A percentile compares a stretch with the other conserved stretches of the same genome.
phyloP scores from a whole-genome alignment of 2,888 invertebrate genomes.

The Chironomus riparius region DNA sequence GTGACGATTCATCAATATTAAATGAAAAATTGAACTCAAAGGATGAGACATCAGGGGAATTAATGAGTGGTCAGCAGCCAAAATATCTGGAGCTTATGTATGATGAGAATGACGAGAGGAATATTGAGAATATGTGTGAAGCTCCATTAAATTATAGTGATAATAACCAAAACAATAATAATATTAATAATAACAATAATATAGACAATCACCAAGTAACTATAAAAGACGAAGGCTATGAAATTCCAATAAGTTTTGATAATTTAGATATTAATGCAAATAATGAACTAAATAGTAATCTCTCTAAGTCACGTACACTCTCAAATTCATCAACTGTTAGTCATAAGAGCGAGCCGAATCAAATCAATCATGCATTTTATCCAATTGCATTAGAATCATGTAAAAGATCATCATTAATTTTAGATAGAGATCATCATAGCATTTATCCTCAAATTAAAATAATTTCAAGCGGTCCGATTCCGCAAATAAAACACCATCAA shows the following conservation, averaged over 20 bases:
- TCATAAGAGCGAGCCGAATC: slow-evolving; percentile 27
- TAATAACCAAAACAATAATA: slow-evolving; percentile 10
- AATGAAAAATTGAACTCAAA: slow-evolving; percentile 3
- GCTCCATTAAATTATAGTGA: slow-evolving; percentile 10
- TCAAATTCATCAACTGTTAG: slow-evolving; percentile 31
- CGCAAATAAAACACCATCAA: neutral
- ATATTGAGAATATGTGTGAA: slow-evolving; percentile 25
- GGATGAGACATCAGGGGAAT: slow-evolving; percentile 23
- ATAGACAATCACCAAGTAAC: neutral
- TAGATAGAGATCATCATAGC: slow-evolving; percentile 1
- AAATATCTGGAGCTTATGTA: slow-evolving; percentile 61
- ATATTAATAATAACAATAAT: slow-evolving; percentile 2
- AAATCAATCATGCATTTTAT: neutral
- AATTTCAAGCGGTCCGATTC: neutral
- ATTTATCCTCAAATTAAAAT: slow-evolving; percentile 13
- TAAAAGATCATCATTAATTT: slow-evolving; percentile 13
- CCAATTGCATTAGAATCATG: neutral
- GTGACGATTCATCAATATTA: slow-evolving; percentile 6
- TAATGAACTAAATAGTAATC: slow-evolving; percentile 17
- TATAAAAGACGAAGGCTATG: slow-evolving; percentile 30
- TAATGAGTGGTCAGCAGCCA: slow-evolving; percentile 35
- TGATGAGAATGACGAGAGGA: slow-evolving; percentile 43
- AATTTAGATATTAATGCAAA: slow-evolving; percentile 23
- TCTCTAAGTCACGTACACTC: slow-evolving; percentile 29
- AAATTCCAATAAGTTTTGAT: slow-evolving; percentile 30